Percentiles rank a stretch among this genome's conserved stretches.
Evolutionary conservation across 1,140 invertebrate species (phyloP).

Genomic region (Pissodes strobi): DNA sequence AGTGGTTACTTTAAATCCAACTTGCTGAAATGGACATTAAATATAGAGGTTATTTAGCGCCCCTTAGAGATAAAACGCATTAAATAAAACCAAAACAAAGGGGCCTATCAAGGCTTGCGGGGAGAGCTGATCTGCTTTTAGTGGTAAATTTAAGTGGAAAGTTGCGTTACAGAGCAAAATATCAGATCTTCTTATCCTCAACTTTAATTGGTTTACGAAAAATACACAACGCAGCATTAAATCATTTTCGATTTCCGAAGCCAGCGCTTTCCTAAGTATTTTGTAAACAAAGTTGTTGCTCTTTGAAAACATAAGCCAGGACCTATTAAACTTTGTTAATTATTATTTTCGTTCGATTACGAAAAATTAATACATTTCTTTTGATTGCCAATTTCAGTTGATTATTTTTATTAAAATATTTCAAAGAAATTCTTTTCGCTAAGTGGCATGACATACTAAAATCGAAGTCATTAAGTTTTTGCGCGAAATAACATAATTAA

Average conservation of each 20-base stretch:
- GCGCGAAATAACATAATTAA: too few species aligned
- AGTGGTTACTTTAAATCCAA: too few species aligned
- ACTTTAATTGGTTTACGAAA: slow-evolving; percentile 39
- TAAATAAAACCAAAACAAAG: slow-evolving; percentile 46
- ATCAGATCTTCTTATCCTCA: slow-evolving; percentile 29
- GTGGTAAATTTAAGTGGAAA: slow-evolving; percentile 46
- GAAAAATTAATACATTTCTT: too few species aligned
- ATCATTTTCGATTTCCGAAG: slow-evolving; percentile 3
- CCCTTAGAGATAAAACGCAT: slow-evolving; percentile 40
- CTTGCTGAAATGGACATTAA: background rate
- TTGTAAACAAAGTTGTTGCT: slow-evolving; percentile 12
- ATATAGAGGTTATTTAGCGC: background rate
- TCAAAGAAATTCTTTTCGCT: too few species aligned
- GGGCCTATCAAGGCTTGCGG: slow-evolving; percentile 41
- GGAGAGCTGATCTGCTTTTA: slow-evolving; percentile 35
- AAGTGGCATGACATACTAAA: too few species aligned
- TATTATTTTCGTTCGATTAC: too few species aligned
- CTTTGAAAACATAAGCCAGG: slow-evolving; percentile 7
- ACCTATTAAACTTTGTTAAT: slow-evolving; percentile 9
- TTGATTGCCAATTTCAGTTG: too few species aligned
- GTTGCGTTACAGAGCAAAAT: slow-evolving; percentile 38
- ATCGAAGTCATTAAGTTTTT: too few species aligned
- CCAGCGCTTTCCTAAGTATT: background rate
- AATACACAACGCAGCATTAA: slow-evolving; percentile 25
- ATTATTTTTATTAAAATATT: too few species aligned